Base-by-base conservation (phyloP, 2,888 invertebrate genomes). In the Lithosia quadra region DNA sequence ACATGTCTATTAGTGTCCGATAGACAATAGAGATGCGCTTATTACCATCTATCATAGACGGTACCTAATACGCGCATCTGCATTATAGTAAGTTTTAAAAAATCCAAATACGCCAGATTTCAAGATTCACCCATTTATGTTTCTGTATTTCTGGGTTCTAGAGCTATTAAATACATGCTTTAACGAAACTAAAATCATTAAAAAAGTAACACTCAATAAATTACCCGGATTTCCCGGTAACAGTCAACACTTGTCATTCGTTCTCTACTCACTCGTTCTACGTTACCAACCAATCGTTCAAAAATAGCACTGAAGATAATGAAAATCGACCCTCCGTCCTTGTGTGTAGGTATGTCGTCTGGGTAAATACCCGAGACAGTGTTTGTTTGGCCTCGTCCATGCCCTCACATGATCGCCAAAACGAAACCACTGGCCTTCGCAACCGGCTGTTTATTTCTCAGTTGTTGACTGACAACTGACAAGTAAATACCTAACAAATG, bases 371-470 rank as follows among this genome's bases (percentile, higher is more conserved):
- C 21, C 21, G 22, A 18, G 64, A 24, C 18, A 57, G 18, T 68
- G n/a, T 68, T 63, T 68, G 59, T 3, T 18, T 28, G 53, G n/a
- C 68, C 68, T 68, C 36, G 53, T 24, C 63, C 24, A 22, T 34
- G 39, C 69, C 22, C 62, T 67, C 73, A 73, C 77, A 64, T 71
- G 64, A 67, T 73, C 28, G 10, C 43, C 22, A 36, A 36, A 55
- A 56, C 64, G 63, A 49, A 63, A 64, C 13, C 55, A 43, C 55
- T 22, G 63, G 66, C 65, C 49, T 67, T 61, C 22, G 66, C 53
- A 53, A 49, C 60, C 4, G 43, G 21, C 56, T 71, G 39, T 71
- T 67, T 66, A 53, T 59, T 59, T 9, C 9, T 49, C 18, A 39
- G 13, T 1, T 49, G 49, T 49, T 49, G 49, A 49, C 49, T 2